Evolutionary conservation across 2,888 invertebrate genomes (phyloP).

Genomic region (Tridacna crocea): DNA sequence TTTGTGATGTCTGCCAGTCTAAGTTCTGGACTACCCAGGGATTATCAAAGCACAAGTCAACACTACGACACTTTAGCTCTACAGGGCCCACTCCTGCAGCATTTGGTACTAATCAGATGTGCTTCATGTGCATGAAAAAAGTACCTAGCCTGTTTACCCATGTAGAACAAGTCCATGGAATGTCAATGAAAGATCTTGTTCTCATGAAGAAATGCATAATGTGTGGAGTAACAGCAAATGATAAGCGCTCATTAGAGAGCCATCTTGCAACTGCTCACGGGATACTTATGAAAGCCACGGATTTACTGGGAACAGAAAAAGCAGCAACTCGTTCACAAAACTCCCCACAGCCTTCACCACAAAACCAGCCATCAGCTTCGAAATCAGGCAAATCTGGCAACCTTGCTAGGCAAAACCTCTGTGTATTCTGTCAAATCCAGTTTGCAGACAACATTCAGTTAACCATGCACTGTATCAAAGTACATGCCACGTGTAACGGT

Average conservation of each 20-base stretch:
- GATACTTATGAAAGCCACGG: conserved; percentile 70
- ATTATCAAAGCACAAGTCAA: conserved; percentile 95
- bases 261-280: conserved; percentile 77
- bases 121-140: conserved; percentile 66
- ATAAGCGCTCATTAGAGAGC: conserved; percentile 70
- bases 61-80: conserved; percentile 61
- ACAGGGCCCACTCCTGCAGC: conserved; percentile 17
- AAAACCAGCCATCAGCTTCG: conserved; percentile 26
- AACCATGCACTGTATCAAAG: conserved; percentile 77
- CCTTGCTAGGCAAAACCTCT: conserved; percentile 62
- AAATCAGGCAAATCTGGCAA: conserved; percentile 34
- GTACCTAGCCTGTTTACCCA: conserved; percentile 67
- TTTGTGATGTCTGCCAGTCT: conserved; percentile 98
- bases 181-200: conserved; percentile 68
- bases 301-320: conserved; percentile 29
- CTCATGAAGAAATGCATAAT: conserved; percentile 75
- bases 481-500: conserved; percentile 77
- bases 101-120: conserved; percentile 47
- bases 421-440: conserved; percentile 78
- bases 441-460: conserved; percentile 79
- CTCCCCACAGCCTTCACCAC: conserved; percentile 1
- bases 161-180: conserved; percentile 64
- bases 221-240: conserved; percentile 74
- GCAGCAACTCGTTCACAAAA: conserved; percentile 36
- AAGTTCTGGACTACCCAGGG: conserved; percentile 99